Percentiles rank a stretch among this genome's conserved stretches.
phyloP scores from a whole-genome alignment of 2,797 vertebrate genomes.

The Sebastes glaucus region DNA sequence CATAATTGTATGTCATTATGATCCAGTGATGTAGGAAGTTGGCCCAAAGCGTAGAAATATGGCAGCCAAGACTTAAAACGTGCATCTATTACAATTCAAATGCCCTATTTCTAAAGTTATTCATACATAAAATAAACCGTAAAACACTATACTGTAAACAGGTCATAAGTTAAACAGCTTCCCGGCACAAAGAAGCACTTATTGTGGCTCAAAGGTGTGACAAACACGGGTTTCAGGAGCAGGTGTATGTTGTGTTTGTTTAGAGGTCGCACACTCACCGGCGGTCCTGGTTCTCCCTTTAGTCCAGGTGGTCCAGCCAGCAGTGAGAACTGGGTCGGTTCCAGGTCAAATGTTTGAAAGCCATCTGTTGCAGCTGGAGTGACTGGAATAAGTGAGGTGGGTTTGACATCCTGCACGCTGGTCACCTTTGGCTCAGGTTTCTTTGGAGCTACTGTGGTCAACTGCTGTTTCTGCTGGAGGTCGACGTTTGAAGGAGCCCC shows the following conservation, averaged over 20 bases:
- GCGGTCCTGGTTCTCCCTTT: slow-evolving; percentile 92
- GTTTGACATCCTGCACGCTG: slow-evolving; percentile 64
- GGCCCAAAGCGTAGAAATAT: not conserved
- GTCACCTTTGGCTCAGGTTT: slow-evolving; percentile 69
- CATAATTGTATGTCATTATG: not conserved
- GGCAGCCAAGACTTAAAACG: not conserved
- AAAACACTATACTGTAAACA: not conserved
- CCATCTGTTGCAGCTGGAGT: slow-evolving; percentile 85
- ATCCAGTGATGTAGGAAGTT: slow-evolving; percentile 1
- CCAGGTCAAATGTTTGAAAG: slow-evolving; percentile 87
- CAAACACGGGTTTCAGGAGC: not conserved
- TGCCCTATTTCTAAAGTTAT: not conserved
- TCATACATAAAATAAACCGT: slow-evolving; percentile 15
- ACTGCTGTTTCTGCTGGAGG: slow-evolving; percentile 53
- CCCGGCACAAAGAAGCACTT: not conserved
- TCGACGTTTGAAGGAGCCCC: slow-evolving; percentile 31
- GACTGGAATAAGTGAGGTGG: slow-evolving; percentile 68
- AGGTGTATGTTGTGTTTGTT: slow-evolving; percentile 17
- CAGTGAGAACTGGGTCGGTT: slow-evolving; percentile 87
- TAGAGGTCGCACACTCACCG: slow-evolving; percentile 81
- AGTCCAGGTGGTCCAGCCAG: slow-evolving; percentile 86
- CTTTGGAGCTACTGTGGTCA: slow-evolving; percentile 50
- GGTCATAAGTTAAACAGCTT: not conserved
- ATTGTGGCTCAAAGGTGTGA: not conserved
- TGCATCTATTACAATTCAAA: not conserved